Conservation (phyloP, 2,113 vertebrate genomes). For the Callospermophilus lateralis region DNA sequence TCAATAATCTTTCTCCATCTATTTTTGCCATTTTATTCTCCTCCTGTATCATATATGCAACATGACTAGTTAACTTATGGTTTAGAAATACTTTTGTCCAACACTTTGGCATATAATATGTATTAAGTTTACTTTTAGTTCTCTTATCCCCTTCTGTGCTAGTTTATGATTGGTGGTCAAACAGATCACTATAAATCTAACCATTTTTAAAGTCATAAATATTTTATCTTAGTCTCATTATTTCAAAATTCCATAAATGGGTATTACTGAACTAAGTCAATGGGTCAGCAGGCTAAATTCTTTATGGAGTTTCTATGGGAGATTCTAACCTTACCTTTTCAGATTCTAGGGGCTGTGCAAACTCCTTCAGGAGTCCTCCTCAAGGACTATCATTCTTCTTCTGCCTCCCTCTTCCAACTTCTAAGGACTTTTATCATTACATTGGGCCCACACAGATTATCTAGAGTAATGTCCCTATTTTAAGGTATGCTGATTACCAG, state of each 20-base stretch:
- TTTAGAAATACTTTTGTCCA: neutral
- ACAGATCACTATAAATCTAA: neutral
- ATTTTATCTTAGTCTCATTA: neutral
- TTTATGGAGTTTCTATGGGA: neutral
- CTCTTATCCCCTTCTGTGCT: neutral
- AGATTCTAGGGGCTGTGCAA: neutral
- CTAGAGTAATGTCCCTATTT: neutral
- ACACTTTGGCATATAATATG: neutral
- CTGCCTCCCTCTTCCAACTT: neutral
- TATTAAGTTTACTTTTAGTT: neutral
- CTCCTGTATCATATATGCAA: neutral
- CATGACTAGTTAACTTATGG: neutral
- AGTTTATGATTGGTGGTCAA: neutral
- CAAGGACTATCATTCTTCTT: neutral
- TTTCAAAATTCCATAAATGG: neutral
- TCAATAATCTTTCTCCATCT: neutral
- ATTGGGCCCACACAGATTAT: neutral
- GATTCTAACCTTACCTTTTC: neutral
- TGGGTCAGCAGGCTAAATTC: neutral
- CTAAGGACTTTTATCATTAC: neutral
- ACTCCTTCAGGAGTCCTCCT: neutral
- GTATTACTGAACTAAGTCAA: neutral
- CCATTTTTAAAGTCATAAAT: neutral
- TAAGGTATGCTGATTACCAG: neutral
- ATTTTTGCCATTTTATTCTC: neutral